Base-by-base conservation (phyloP, 1,140 invertebrate genomes). In the Cyclina sinensis region DNA sequence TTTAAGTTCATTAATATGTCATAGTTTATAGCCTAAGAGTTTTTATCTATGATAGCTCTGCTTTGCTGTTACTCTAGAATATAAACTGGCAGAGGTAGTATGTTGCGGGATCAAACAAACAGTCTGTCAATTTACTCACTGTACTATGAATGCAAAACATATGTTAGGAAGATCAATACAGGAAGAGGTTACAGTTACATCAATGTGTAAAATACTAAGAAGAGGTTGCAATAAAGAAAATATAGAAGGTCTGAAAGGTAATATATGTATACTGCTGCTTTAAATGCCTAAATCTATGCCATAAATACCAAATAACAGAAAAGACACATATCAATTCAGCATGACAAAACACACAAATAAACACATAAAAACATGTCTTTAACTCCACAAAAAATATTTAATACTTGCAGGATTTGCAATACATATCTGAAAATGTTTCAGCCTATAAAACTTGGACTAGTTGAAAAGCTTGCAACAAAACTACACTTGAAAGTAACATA, bases 281-380 rank as follows among this genome's bases (percentile, higher is more conserved):
- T 70, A 30, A 27, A 27, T 37, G 65, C 35, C 65, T 70, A 70
- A 24, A 2, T 81, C 79, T 81, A 81, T 59, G 79, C 79, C 79
- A 81, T 62, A 51, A 84, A 48, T 73, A 84, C 68, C 82, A 84
- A 73, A 84, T 73, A 84, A 73, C 62, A 84, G 65, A 73, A 73
- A 73, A 48, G 46, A 78, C 74, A 78, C 74, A 78, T 78, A 51
- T 78, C 74, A 78, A 51, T 48, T 70, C 65, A 51, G 82, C 82
- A 84, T 84, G 62, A 73, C 82, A 70, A 78, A 73, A 84, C 82
- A 84, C 82, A 84, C 82, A 84, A 84, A 84, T 84, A 84, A 84
- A 84, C 82, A 84, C 82, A 70, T 84, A 84, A 84, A 76, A 39
- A 81, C 82, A 84, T 78, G 35, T 73, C 82, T 68, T 84, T 37